phyloP scores from a whole-genome alignment of 2,113 vertebrate species.

The Alces alces region DNA sequence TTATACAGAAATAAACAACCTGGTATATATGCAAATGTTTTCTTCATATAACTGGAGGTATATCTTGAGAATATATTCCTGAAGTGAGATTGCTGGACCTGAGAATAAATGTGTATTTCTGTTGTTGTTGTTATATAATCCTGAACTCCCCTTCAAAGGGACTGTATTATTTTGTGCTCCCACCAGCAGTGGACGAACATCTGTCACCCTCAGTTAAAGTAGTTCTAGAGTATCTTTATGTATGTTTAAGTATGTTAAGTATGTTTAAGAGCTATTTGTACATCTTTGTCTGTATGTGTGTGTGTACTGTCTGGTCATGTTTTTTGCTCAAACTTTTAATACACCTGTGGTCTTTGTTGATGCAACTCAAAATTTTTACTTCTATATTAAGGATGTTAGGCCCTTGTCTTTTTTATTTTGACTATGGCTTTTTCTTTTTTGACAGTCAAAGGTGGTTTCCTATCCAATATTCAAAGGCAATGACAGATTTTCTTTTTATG shows the following conservation, averaged over 20 bases:
- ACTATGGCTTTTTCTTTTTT: not conserved
- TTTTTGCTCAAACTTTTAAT: not conserved
- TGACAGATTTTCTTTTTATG: not conserved
- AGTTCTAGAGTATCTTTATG: not conserved
- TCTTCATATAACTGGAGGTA: not conserved
- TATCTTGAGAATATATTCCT: not conserved
- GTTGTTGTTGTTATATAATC: no score
- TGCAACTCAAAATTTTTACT: not conserved
- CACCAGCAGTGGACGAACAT: not conserved
- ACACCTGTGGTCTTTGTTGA: not conserved
- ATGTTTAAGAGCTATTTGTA: not conserved
- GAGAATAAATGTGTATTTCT: not conserved
- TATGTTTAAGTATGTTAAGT: no score
- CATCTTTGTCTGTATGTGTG: not conserved
- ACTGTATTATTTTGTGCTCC: not conserved
- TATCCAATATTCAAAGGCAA: not conserved
- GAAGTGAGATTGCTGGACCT: not conserved
- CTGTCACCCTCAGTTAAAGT: not conserved
- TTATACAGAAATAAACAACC: not conserved
- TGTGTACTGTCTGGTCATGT: not conserved
- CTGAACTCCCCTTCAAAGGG: not conserved
- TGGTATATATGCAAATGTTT: not conserved
- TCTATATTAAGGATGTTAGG: not conserved
- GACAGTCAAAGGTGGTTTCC: not conserved
- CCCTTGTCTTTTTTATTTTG: not conserved